Evolutionary conservation across 1,140 invertebrate genomes (phyloP), one percentile per base, ranked within the genome.

Genomic region (Parapsyche elsis): DNA sequence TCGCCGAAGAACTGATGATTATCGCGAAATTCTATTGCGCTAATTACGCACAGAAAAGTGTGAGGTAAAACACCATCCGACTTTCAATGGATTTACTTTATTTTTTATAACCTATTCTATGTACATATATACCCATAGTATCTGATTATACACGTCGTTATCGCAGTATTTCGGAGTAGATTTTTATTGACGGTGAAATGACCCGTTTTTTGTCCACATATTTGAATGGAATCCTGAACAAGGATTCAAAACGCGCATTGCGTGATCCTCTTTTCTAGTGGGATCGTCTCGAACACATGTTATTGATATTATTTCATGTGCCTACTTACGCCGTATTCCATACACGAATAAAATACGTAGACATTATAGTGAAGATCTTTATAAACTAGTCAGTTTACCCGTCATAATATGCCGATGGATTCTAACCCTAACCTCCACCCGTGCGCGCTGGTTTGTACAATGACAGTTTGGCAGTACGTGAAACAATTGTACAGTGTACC

Each of bases 231-330:
- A 67, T 67, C 23, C 21, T n/a, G 21, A 24, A 67, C 24, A 30
- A 14, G 19, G 23, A 67, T 26, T 2, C 21, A 26, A 26, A 67
- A 67, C 9, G 64, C 21, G 59, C 21, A 64, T 64, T 64, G 59
- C 64, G 64, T 67, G 64, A 67, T 67, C 23, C n/a, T 12, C 49
- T 53, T 53, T 53, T 53, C 12, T 16, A 14, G 12, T 12, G 10
- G 10, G 49, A 67, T n/a, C 24, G 2, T 67, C 9, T 19, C 9
- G 64, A 9, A 67, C 64, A 67, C 23, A n/a, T 67, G 64, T 67
- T 67, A 67, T 67, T 67, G 64, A 26, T 67, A 67, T 24, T 67
- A 24, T 67, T 67, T 67, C 9, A 67, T 67, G 14, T 26, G 24
- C 24, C 49, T 10, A n/a, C n/a, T n/a, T n/a, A 10, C 12, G 16